These are phyloP conservation scores for Carettochelys insculpta DNA, from an alignment of 2,113 vertebrate species.

Conservation along the genomic window DNA sequence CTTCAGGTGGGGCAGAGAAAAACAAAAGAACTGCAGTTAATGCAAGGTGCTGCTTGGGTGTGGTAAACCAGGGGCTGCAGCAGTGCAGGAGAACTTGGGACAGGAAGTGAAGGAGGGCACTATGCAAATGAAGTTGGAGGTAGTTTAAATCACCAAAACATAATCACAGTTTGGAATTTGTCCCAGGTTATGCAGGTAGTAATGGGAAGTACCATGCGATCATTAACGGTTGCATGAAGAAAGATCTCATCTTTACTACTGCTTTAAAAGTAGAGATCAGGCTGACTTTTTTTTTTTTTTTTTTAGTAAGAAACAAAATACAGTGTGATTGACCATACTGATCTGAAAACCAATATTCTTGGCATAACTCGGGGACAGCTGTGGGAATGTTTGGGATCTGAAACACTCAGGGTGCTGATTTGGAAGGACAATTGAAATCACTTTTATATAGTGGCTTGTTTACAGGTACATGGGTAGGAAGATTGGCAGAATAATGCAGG, in stretches of 20 bases:
- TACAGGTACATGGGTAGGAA: background rate
- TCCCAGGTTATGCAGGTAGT: background rate
- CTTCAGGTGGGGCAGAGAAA: background rate
- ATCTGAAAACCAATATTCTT: background rate
- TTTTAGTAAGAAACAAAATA: background rate
- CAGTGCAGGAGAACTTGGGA: background rate
- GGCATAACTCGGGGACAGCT: background rate
- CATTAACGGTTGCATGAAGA: background rate
- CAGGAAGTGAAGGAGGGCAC: background rate
- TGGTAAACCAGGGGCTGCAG: background rate
- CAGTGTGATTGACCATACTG: background rate
- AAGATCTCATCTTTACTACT: background rate
- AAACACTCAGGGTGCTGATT: background rate
- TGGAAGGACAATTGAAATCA: background rate
- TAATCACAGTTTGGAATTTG: background rate
- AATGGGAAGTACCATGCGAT: background rate
- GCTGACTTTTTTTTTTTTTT: background rate
- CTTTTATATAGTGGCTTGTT: background rate
- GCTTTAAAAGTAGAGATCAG: background rate
- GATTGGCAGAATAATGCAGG: accelerated
- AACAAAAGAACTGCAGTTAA: background rate
- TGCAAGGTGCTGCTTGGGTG: background rate
- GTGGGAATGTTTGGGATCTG: background rate
- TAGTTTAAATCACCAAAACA: background rate
- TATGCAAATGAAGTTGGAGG: background rate